Evolutionary conservation across 2,113 vertebrate genomes (phyloP), one percentile per base, ranked within the genome.

Genomic region (Condylura cristata): DNA sequence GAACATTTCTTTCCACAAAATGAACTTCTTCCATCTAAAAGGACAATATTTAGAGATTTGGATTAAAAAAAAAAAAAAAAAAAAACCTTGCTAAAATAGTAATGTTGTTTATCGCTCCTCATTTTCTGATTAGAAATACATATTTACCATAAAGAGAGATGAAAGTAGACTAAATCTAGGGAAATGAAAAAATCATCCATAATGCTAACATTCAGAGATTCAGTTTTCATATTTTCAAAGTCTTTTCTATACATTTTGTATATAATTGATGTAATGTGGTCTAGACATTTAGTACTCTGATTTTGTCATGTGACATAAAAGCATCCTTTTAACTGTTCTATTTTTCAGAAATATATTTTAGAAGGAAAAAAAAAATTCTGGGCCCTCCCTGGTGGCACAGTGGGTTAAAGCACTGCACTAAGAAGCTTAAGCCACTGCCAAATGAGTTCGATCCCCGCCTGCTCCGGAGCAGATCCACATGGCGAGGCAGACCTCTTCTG

Each of bases 31-130:
- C 5, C 30, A 53, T 13, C 26, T 78, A 78, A 82, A 76, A 39
- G 11, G 8, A 32, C 44, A 75, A 26, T 53, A 86, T 70, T 82
- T 56, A 56, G 17, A 91, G 13, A 56, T 86, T 17, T 44, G 28
- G 3, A 87, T 56, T 85, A 37, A 93, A 90, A 81, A 48, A 80
- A 87, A 56, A 71, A 80, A 87, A 56, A 71, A 37, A 93, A 90
- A 81, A 48, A 80, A 87, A 56, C 65, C 93, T 70, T 3, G 14
- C 68, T 80, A 76, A 88, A 56, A 32, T 14, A 91, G 8, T 51
- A 4, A 41, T 87, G 92, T n/a, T 82, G 5, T 68, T 84, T 74
- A 74, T 34, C 17, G 58, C 74, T 41, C 6, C 26, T 85, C 83
- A 39, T 65, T 58, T 74, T 90, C 10, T 90, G 61, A 92, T 92